phyloP scores from a whole-genome alignment of 2,113 vertebrate genomes.

The Oryzias celebensis region DNA sequence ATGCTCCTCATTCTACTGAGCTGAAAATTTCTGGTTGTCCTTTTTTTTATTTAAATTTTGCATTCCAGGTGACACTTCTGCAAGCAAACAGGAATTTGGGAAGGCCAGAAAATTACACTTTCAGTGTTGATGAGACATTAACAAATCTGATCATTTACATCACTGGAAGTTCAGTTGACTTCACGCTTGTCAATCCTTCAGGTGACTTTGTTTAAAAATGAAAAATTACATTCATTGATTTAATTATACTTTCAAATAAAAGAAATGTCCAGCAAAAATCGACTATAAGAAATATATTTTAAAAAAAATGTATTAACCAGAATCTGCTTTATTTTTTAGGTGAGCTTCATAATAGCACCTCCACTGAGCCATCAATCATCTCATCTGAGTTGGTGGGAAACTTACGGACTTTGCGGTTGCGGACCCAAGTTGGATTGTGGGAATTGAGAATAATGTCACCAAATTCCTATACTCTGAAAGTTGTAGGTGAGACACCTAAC shows the following conservation, averaged over 20 bases:
- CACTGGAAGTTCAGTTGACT: constrained; percentile 35
- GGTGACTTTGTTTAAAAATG: constrained; percentile 34
- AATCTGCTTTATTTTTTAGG: constrained; percentile 28
- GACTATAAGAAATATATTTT: too few relatives aligned
- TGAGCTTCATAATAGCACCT: constrained; percentile 29
- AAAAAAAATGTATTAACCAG: too few relatives aligned
- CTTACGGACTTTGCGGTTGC: constrained; percentile 42
- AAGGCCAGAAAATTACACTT: constrained; percentile 33
- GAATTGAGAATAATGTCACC: constrained; percentile 40
- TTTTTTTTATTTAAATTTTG: not conserved
- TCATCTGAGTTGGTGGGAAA: constrained; percentile 52
- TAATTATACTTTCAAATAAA: too few relatives aligned
- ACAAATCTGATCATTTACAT: constrained; percentile 55
- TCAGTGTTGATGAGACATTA: constrained; percentile 51
- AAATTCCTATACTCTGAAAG: constrained; percentile 55
- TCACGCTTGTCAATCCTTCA: constrained; percentile 54
- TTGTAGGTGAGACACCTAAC: constrained; percentile 52
- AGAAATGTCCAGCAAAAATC: too few relatives aligned
- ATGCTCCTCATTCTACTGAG: constrained; percentile 4
- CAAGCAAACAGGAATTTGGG: constrained; percentile 49
- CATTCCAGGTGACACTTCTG: constrained; percentile 58
- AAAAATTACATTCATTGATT: too few relatives aligned
- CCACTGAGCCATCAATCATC: constrained; percentile 31
- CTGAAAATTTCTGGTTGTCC: not conserved
- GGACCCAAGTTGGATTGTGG: constrained; percentile 52